Evolutionary conservation across 1,140 invertebrate species (phyloP).

Genomic region (Coboldia fuscipes): DNA sequence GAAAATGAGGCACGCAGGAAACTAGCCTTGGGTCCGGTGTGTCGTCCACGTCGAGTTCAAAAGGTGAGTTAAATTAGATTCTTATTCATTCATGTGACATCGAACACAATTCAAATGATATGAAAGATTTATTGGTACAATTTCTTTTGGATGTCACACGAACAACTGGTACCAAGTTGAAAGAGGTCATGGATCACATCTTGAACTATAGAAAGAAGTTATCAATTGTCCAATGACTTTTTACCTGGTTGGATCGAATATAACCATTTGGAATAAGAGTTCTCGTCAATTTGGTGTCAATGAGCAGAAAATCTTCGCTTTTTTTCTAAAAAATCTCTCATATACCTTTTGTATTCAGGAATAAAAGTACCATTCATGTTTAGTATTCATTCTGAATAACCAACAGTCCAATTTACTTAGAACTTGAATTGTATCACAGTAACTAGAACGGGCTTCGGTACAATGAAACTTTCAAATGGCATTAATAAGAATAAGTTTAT

Average conservation of each 20-base stretch:
- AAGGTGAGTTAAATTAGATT: conserved; percentile 9
- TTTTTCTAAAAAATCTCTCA: too few relatives aligned
- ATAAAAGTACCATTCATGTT: too few relatives aligned
- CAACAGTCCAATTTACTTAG: too few relatives aligned
- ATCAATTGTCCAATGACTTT: not conserved
- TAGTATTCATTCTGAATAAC: too few relatives aligned
- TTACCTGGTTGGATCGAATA: not conserved
- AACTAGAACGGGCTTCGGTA: too few relatives aligned
- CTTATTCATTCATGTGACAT: not conserved
- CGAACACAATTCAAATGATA: not conserved
- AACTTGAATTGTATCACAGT: too few relatives aligned
- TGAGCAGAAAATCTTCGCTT: too few relatives aligned
- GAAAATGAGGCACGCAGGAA: conserved; percentile 48
- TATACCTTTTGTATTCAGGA: too few relatives aligned
- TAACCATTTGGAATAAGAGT: too few relatives aligned
- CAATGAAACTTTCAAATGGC: too few relatives aligned
- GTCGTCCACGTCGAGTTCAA: conserved; percentile 37
- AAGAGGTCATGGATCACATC: not conserved
- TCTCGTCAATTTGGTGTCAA: too few relatives aligned
- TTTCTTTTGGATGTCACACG: not conserved
- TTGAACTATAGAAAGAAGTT: not conserved
- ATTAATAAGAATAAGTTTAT: too few relatives aligned
- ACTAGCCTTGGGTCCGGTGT: conserved; percentile 46
- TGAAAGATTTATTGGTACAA: not conserved
- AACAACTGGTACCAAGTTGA: not conserved